Conservation (phyloP, 2,113 vertebrate species). For the Clarias batrachus region DNA sequence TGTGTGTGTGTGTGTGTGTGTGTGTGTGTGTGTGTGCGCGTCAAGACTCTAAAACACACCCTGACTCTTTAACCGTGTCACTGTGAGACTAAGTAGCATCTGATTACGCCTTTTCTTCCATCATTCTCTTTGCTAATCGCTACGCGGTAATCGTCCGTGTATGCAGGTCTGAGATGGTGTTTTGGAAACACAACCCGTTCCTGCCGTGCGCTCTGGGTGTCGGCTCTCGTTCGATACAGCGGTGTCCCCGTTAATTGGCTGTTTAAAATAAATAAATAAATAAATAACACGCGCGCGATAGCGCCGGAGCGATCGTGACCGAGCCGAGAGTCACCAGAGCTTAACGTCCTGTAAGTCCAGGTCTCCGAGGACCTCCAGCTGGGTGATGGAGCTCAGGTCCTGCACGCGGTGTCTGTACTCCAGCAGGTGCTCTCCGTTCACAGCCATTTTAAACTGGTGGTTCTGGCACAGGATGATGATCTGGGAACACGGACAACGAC, state of each 20-base stretch:
- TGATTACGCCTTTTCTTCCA: background rate
- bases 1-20: background rate
- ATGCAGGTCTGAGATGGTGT: background rate
- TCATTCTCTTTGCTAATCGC: background rate
- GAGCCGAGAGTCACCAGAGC: slow-evolving; percentile 73
- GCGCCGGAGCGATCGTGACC: background rate
- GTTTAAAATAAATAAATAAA: background rate
- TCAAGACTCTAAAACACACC: background rate
- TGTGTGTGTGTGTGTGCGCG: too few relatives aligned
- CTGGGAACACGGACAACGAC: slow-evolving; percentile 62
- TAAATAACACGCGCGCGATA: background rate
- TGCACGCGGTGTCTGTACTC: slow-evolving; percentile 90
- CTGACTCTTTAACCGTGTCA: background rate
- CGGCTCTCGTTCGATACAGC: background rate
- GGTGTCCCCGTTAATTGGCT: background rate
- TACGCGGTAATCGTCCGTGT: background rate
- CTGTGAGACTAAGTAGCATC: background rate
- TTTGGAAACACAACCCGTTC: slow-evolving; percentile 9
- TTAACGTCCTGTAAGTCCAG: slow-evolving; percentile 80
- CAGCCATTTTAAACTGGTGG: slow-evolving; percentile 85
- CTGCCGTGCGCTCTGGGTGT: background rate
- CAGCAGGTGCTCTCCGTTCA: slow-evolving; percentile 88
- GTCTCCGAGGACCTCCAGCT: slow-evolving; percentile 83
- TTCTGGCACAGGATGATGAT: slow-evolving; percentile 86
- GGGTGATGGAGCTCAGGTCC: slow-evolving; percentile 81